phyloP scores from a whole-genome alignment of 1,140 invertebrate species.

The Pseudomyrmex sp. region DNA sequence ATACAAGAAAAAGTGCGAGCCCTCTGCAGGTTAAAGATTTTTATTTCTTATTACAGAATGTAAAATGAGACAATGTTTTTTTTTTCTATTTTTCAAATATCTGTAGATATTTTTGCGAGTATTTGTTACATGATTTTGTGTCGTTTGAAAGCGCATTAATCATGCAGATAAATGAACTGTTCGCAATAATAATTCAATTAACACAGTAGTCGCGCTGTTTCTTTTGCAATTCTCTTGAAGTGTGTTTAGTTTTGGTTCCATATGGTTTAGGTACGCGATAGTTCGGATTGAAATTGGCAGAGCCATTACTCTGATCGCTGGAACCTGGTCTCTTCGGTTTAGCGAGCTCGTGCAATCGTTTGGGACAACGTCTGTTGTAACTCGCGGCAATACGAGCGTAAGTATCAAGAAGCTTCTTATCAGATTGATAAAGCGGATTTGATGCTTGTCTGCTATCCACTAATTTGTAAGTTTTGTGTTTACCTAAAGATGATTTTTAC shows the following conservation, averaged over 20 bases:
- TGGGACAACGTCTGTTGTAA: constrained; percentile 66
- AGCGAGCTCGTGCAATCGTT: constrained; percentile 64
- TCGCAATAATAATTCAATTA: neutral
- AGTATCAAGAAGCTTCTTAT: constrained; percentile 65
- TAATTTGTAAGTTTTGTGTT: constrained; percentile 34
- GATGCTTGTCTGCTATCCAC: constrained; percentile 66
- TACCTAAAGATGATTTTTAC: constrained; percentile 30
- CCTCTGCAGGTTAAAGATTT: no score
- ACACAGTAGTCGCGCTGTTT: neutral
- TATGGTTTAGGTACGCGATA: constrained; percentile 50
- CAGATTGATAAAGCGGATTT: constrained; percentile 32
- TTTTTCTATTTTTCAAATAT: neutral
- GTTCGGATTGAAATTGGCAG: constrained; percentile 44
- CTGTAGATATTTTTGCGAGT: neutral
- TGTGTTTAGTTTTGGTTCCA: neutral
- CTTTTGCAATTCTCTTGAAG: constrained; percentile 19
- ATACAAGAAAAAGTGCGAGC: no score
- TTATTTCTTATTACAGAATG: no score
- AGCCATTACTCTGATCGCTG: neutral
- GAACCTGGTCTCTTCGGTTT: constrained; percentile 64
- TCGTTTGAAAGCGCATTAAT: neutral
- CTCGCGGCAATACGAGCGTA: constrained; percentile 70
- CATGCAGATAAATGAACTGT: neutral
- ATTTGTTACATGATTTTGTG: neutral
- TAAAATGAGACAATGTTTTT: no score